Evolutionary conservation across 2,797 vertebrate genomes (phyloP).

Genomic region (Tangara arthus): DNA sequence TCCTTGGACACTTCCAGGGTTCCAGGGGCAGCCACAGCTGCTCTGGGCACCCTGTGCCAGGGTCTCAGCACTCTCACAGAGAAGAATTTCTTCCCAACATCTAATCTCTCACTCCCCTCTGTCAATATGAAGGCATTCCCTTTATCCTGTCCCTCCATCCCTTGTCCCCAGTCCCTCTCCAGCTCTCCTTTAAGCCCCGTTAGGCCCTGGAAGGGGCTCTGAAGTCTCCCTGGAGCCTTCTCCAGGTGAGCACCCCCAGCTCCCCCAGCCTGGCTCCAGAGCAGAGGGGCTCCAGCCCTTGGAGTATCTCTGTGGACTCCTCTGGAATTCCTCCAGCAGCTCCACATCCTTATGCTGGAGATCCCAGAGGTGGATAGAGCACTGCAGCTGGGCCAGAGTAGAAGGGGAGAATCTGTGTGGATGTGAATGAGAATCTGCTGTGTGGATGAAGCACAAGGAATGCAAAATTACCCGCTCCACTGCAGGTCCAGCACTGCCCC

Average conservation of each 20-base stretch:
- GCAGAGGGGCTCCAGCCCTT: not conserved
- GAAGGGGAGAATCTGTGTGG: not conserved
- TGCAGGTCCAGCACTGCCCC: not conserved
- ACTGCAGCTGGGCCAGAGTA: not conserved
- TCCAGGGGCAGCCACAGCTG: not conserved
- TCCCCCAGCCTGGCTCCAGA: not conserved
- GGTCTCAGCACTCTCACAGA: accelerated
- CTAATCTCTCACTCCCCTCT: not conserved
- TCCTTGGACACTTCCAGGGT: not conserved
- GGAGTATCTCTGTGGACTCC: not conserved
- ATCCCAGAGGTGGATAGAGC: not conserved
- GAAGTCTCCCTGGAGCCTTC: not conserved
- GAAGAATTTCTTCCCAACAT: not conserved
- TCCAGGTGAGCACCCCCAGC: not conserved
- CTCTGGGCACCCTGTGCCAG: not conserved
- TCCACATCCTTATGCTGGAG: accelerated
- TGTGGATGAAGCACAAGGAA: not conserved
- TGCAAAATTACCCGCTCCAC: not conserved
- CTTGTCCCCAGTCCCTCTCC: not conserved
- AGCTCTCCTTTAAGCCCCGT: not conserved
- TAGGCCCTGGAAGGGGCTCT: accelerated
- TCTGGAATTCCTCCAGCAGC: not conserved
- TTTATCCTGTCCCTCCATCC: not conserved
- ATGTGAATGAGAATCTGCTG: not conserved
- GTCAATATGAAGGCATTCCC: not conserved